phyloP scores from a whole-genome alignment of 2,797 vertebrate species.

The Emydoidea blandingii region DNA sequence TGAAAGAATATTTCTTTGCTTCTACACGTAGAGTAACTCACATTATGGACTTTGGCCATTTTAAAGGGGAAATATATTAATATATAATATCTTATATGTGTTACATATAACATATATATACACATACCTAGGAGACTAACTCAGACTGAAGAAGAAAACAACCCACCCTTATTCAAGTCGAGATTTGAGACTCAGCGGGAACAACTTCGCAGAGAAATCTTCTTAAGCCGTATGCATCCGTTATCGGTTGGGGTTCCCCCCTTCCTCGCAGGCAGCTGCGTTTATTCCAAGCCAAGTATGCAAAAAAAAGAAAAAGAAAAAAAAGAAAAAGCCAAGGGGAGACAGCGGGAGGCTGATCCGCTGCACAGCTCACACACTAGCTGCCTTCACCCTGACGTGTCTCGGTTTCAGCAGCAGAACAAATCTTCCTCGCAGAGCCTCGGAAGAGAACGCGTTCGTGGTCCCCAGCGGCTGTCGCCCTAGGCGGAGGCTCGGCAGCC shows the following conservation, averaged over 20 bases:
- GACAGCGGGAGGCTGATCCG: not conserved
- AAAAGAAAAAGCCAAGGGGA: not conserved
- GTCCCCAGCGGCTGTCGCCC: not conserved
- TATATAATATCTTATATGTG: conserved; percentile 25
- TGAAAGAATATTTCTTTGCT: conserved; percentile 81
- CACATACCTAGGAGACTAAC: conserved; percentile 66
- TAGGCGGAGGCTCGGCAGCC: not conserved
- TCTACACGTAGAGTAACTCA: conserved; percentile 68
- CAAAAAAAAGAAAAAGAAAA: too few species aligned
- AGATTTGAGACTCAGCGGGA: conserved; percentile 59
- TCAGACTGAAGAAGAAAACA: conserved; percentile 66
- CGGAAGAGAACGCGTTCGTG: not conserved
- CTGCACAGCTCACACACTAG: not conserved
- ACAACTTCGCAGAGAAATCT: conserved; percentile 33
- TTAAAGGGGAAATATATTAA: not conserved
- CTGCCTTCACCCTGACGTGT: not conserved
- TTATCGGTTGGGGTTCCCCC: conserved; percentile 6
- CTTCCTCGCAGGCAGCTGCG: not conserved
- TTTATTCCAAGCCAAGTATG: conserved; percentile 37
- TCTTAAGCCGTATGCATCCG: conserved; percentile 36
- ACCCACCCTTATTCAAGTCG: conserved; percentile 79
- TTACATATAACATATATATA: conserved; percentile 48
- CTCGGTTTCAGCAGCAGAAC: conserved; percentile 10
- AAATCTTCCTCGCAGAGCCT: not conserved
- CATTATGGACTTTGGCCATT: conserved; percentile 58